phyloP scores from a whole-genome alignment of 2,888 invertebrate species.

The Plebejus melissa region DNA sequence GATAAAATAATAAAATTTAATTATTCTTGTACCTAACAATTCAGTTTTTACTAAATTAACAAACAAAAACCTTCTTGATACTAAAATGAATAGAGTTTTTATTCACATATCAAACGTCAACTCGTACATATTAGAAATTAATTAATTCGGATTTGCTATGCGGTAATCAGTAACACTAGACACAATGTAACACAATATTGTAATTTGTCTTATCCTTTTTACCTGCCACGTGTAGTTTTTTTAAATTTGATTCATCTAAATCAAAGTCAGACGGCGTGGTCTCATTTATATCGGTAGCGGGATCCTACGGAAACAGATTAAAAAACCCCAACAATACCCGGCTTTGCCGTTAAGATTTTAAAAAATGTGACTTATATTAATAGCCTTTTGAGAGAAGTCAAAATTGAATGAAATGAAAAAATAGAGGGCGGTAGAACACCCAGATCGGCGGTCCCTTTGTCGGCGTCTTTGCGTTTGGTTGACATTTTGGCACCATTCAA shows the following conservation, averaged over 20 bases:
- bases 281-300: slow-evolving; percentile 77
- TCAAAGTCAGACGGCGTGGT: slow-evolving; percentile 59
- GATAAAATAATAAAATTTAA: too few species aligned
- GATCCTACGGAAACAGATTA: slow-evolving; percentile 78
- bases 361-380: slow-evolving; percentile 78
- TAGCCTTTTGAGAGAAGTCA: slow-evolving; percentile 79
- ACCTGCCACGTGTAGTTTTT: slow-evolving; percentile 71
- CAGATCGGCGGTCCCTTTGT: slow-evolving; percentile 72
- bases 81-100: not conserved
- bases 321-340: slow-evolving; percentile 71
- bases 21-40: too few species aligned
- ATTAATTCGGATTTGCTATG: not conserved
- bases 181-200: slow-evolving; percentile 58
- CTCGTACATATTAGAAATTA: not conserved
- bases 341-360: slow-evolving; percentile 71
- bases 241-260: slow-evolving; percentile 72
- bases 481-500: slow-evolving; percentile 79
- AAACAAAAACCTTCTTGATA: not conserved
- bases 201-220: slow-evolving; percentile 73
- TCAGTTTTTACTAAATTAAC: too few species aligned
- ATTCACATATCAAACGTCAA: not conserved
- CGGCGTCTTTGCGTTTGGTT: slow-evolving; percentile 72
- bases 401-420: slow-evolving; percentile 79
- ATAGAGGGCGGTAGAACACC: slow-evolving; percentile 75
- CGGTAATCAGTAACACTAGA: slow-evolving; percentile 39